phyloP scores from a whole-genome alignment of 1,140 invertebrate genomes.

The Eriocheir sinensis region DNA sequence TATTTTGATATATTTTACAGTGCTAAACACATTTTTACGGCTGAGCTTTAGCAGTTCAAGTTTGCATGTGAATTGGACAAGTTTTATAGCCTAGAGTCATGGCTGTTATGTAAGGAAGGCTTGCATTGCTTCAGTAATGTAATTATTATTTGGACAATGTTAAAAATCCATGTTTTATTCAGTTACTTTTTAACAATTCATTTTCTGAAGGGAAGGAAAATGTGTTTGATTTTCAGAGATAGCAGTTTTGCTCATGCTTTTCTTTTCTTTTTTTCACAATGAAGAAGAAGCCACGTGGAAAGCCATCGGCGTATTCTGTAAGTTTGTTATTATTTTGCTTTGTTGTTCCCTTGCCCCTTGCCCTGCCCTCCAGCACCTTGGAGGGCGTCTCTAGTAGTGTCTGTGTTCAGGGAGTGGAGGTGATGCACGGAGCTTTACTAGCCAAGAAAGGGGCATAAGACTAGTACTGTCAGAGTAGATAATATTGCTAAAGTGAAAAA shows the following conservation, averaged over 20 bases:
- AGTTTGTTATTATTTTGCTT: conserved; percentile 74
- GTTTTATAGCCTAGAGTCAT: conserved; percentile 26
- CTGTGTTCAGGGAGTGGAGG: not conserved
- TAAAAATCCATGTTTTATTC: conserved; percentile 2
- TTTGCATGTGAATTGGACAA: conserved; percentile 29
- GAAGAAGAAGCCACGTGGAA: conserved; percentile 77
- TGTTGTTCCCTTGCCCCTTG: not conserved
- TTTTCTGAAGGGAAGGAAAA: conserved; percentile 49
- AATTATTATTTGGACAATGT: not conserved
- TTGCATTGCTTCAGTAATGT: conserved; percentile 55
- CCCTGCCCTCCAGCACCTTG: not conserved
- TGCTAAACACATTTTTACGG: not conserved
- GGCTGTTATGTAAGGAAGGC: conserved; percentile 37
- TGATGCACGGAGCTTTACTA: not conserved
- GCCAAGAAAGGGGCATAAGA: no score
- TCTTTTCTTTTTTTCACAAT: conserved; percentile 62
- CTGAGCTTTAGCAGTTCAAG: not conserved
- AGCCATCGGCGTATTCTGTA: conserved; percentile 79
- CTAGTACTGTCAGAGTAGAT: no score
- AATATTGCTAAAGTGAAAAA: no score
- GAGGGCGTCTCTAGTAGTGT: no score
- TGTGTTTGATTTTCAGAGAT: conserved; percentile 45
- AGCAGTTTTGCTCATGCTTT: conserved; percentile 68
- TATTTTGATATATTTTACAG: not conserved
- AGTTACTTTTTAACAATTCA: conserved; percentile 32